Percentiles rank a stretch among this genome's conserved stretches.
Evolutionary conservation across 2,797 vertebrate species (phyloP).

Genomic region (Columba guinea): DNA sequence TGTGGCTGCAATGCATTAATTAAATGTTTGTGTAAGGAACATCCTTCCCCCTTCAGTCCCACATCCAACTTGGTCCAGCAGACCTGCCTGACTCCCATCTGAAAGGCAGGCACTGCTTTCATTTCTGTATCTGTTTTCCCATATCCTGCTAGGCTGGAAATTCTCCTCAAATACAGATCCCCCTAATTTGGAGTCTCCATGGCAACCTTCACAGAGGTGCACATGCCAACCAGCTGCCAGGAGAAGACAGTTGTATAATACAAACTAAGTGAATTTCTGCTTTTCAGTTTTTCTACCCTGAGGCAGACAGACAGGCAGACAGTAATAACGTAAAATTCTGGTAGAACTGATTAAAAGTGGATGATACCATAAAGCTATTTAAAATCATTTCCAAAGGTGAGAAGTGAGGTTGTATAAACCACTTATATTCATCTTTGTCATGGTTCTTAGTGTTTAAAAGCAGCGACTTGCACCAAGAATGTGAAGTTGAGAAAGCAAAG

Average conservation of each 20-base stretch:
- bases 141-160: neutral
- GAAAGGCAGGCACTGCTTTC: neutral
- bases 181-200: constrained; percentile 52
- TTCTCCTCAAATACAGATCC: neutral
- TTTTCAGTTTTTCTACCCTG: neutral
- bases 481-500: neutral
- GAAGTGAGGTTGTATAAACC: neutral
- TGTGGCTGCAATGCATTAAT: accelerated
- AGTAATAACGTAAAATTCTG: neutral
- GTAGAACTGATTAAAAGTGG: neutral
- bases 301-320: neutral
- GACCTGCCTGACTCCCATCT: neutral
- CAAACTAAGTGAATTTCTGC: neutral
- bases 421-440: neutral
- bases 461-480: neutral
- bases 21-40: neutral
- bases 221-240: neutral
- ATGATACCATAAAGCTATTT: neutral
- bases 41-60: neutral
- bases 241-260: neutral
- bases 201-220: constrained; percentile 18
- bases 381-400: neutral
- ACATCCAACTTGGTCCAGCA: neutral
- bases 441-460: neutral
- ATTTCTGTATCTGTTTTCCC: constrained; percentile 6